Base-by-base conservation (phyloP, 2,113 vertebrate genomes). In the Boleophthalmus pectinirostris region DNA sequence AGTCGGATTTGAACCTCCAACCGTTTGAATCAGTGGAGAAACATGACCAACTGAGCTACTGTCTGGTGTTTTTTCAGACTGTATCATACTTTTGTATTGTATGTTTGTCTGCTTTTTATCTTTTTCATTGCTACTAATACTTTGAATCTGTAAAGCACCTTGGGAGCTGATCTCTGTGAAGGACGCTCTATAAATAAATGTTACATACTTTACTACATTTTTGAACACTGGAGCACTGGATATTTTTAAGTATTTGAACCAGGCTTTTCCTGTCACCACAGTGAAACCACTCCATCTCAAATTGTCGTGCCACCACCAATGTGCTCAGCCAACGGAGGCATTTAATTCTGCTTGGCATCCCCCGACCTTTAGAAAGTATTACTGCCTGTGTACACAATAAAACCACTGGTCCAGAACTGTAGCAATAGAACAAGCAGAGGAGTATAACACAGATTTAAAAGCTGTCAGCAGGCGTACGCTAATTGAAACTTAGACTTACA, bases 281-380 rank as follows among this genome's bases (percentile, higher is more conserved):
- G 35, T 66, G 43, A 45, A 70, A 29, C 63, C 64, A 80, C 56
- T 69, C 21, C 57, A 66, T 57, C 51, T 72, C 68, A 61, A n/a
- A 73, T 45, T 61, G 69, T 81, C 69, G 53, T 74, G 72, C 72
- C 70, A 18, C 85, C 35, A 87, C 88, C 78, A 74, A 75, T 65
- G 72, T 65, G 65, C n/a, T 14, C 15, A 23, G 70, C 73, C 69
- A 20, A 68, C 79, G 73, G 83, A 82, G 72, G 69, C 67, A 75
- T 75, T 79, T 73, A 54, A 70, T 81, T 85, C 72, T 73, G 70
- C 65, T 66, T 70, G 72, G 74, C 56, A 71, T 43, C 33, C 74
- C 54, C 58, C 79, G 80, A 85, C 79, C 82, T 89, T 89, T 87
- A 68, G 69, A 64, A 68, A 47, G 51, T 78, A 69, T 75, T 81